phyloP scores from a whole-genome alignment of 2,888 invertebrate species.

The Scaptomyza parva region DNA sequence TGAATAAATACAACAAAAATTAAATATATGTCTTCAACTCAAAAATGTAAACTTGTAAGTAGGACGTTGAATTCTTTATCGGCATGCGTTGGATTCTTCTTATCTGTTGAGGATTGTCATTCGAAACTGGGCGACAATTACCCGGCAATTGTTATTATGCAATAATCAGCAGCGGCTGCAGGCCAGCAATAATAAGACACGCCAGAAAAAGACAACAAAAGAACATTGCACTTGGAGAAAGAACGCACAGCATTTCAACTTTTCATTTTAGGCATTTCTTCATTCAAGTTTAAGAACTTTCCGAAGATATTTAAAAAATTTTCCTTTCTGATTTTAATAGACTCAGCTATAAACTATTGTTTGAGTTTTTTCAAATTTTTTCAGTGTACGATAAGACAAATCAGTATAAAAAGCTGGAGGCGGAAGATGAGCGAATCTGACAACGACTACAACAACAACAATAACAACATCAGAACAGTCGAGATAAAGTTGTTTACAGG shows the following conservation, averaged over 20 bases:
- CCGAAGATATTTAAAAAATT: too few species aligned
- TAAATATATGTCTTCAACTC: conserved; percentile 39
- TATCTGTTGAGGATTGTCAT: conserved; percentile 49
- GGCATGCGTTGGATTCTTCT: conserved; percentile 23
- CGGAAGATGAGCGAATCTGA: conserved; percentile 67
- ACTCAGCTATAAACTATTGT: too few species aligned
- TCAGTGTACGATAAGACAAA: conserved; percentile 59
- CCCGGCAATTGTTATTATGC: conserved; percentile 51
- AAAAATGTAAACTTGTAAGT: conserved; percentile 29
- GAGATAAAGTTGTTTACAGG: conserved; percentile 83
- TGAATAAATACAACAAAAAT: conserved; percentile 41
- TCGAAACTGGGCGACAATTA: conserved; percentile 58
- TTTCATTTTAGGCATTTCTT: neutral
- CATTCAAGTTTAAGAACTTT: too few species aligned
- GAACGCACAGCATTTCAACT: neutral
- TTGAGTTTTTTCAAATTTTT: neutral
- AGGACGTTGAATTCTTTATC: conserved; percentile 33
- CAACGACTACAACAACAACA: conserved; percentile 22
- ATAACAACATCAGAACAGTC: conserved; percentile 19
- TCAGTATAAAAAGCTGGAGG: conserved; percentile 49
- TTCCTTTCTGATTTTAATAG: too few species aligned
- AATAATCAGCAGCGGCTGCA: conserved; percentile 41
- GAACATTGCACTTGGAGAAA: neutral
- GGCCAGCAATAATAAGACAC: conserved; percentile 13
- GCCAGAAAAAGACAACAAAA: conserved; percentile 27